Percentiles rank a stretch among this genome's conserved stretches.
These are phyloP conservation scores for Bradypodion pumilum DNA, from an alignment of 2,797 vertebrate genomes.

Conservation along the genomic window DNA sequence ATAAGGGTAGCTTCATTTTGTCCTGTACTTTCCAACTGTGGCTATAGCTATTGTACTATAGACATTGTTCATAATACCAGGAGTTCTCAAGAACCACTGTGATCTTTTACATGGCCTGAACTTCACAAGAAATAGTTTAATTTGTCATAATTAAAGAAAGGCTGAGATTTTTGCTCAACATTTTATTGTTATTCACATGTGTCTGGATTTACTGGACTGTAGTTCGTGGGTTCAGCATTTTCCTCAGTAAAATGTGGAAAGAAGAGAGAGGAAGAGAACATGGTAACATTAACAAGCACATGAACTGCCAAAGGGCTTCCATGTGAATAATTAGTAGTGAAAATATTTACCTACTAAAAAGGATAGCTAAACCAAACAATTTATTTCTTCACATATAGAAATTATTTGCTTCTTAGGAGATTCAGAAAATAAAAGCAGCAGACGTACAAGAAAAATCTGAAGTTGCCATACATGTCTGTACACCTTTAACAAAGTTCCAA, in stretches of 20 bases:
- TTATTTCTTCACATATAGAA: slow-evolving; percentile 11
- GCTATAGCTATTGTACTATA: slow-evolving; percentile 48
- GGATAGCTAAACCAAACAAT: slow-evolving; percentile 40
- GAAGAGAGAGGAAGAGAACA: slow-evolving; percentile 30
- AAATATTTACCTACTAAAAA: slow-evolving; percentile 60
- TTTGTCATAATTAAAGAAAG: slow-evolving; percentile 37
- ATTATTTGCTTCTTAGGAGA: neutral
- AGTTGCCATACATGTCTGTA: neutral
- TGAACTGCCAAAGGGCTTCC: slow-evolving; percentile 64
- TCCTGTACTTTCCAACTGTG: slow-evolving; percentile 44
- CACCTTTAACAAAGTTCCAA: too few species aligned
- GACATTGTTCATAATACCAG: slow-evolving; percentile 29
- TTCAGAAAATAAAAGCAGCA: neutral
- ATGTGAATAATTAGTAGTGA: slow-evolving; percentile 55
- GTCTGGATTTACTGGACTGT: slow-evolving; percentile 59
- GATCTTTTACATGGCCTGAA: slow-evolving; percentile 64
- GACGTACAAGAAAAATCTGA: slow-evolving; percentile 17
- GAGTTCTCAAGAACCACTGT: slow-evolving; percentile 70
- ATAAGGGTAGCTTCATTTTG: slow-evolving; percentile 34
- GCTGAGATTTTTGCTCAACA: slow-evolving; percentile 62
- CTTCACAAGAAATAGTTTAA: slow-evolving; percentile 70
- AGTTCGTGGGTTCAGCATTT: slow-evolving; percentile 24
- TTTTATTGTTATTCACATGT: slow-evolving; percentile 73
- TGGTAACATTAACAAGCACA: slow-evolving; percentile 51
- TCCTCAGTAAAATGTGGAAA: slow-evolving; percentile 39